Evolutionary conservation across 2,888 invertebrate genomes (phyloP), one percentile per base, ranked within the genome.

Genomic region (Sialis fuliginosa): DNA sequence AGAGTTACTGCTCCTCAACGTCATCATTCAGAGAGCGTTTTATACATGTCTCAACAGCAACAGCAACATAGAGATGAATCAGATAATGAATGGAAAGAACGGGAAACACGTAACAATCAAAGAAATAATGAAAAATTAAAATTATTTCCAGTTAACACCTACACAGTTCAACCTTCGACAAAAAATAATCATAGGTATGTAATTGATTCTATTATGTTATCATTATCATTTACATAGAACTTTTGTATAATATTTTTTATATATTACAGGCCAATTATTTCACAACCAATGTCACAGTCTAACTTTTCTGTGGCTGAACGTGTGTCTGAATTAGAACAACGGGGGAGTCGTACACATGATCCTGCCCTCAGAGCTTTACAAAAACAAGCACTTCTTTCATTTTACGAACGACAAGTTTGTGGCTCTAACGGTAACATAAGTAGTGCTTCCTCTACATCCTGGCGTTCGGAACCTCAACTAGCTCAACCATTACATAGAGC

Each of bases 371-470:
- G 86, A 62, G 82, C 81, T 9, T 79, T 84, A 50, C 87, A 87
- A 58, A 86, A 87, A 65, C 83, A 85, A 60, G 87, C 87, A 0
- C 68, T 88, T 6, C 68, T 85, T 49, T 82, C 82, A 2, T 88
- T 83, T 58, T 85, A 86, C 61, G 85, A 87, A 58, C 69, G 84
- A 42, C 83, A 84, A 55, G 75, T 77, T 50, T 55, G 65, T 55
- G 44, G 60, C 59, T 50, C 54, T 59, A 54, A 50, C 55, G 60
- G 54, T 51, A 55, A 44, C 42, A 42, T 46, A 48, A 42, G 30
- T 31, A 45, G 40, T 50, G 49, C 7, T 50, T 52, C 44, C 59
- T 34, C 13, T 7, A 10, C 63, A 1, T 63, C 69, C 8, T 76
- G 75, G 75, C 62, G 72, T 46, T 75, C 75, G 0, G 75, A 76